Evolutionary conservation across 2,113 vertebrate genomes (phyloP).

Genomic region (Thamnophis sirtalis): DNA sequence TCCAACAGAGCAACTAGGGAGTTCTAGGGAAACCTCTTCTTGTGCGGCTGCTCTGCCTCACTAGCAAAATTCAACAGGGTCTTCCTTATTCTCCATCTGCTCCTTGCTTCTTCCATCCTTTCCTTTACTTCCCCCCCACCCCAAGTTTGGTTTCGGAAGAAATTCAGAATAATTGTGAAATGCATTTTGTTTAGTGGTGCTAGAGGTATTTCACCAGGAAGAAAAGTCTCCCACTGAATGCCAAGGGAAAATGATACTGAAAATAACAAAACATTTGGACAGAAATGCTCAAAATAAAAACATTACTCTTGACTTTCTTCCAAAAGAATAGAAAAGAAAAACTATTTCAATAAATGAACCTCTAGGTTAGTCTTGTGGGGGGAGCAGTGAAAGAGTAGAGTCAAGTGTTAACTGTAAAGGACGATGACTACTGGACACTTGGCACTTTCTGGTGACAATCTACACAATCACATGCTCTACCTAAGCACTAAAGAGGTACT

Average conservation of each 20-base stretch:
- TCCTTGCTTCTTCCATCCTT: background rate
- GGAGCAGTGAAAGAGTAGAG: background rate
- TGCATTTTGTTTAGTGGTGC: background rate
- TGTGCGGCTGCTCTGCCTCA: background rate
- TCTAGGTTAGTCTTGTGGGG: background rate
- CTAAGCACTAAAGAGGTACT: background rate
- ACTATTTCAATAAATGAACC: background rate
- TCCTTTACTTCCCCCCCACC: background rate
- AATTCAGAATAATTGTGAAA: background rate
- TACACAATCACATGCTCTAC: background rate
- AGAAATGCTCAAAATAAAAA: background rate
- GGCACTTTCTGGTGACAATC: background rate
- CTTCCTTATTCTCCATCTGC: background rate
- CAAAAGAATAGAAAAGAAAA: background rate
- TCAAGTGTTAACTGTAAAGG: background rate
- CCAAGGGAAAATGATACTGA: background rate
- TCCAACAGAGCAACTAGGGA: background rate
- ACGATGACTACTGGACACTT: background rate
- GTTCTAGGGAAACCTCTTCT: background rate
- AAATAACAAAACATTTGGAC: background rate
- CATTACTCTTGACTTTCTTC: background rate
- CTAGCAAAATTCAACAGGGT: background rate
- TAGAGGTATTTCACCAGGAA: background rate
- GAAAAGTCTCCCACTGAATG: background rate
- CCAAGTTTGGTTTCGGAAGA: background rate